Base-by-base conservation (phyloP, 1,140 invertebrate genomes). In the Pygmarrhopalites habei region DNA sequence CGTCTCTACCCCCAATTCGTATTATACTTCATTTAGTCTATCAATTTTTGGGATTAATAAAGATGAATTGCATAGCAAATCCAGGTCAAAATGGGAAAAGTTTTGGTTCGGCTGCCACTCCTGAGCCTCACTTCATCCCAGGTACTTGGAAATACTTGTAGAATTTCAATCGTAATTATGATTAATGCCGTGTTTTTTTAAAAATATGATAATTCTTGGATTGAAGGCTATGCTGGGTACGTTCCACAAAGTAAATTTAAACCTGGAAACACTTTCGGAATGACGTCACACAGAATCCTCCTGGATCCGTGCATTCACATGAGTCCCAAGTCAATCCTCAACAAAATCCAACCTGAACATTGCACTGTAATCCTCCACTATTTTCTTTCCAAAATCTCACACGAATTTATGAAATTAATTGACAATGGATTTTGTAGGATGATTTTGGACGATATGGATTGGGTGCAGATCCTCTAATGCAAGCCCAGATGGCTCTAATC, bases 311-410 rank as follows among this genome's bases (percentile, higher is more conserved):
- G 68, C 39, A 67, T 70, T 47, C 67, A 68, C 44, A 67, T 70
- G 68, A 67, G 65, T 58, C 63, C 62, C 35, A 62, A 65, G 14
- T 63, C 68, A 2, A 57, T 70, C n/a, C 39, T 70, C 32, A 70
- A 58, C 21, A 70, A 67, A 25, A 62, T 65, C 25, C 65, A 70
- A 29, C 65, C 68, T 0, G 68, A 70, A 30, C 55, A 67, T 52
- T 70, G 68, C 53, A 60, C 53, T 28, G 68, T 70, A 69, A 65
- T n/a, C n/a, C n/a, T n/a, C n/a, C n/a, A n/a, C n/a, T n/a, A n/a
- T n/a, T n/a, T n/a, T n/a, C n/a, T n/a, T n/a, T n/a, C n/a, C n/a
- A n/a, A n/a, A n/a, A n/a, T n/a, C n/a, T n/a, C n/a, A n/a, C n/a
- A n/a, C n/a, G n/a, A n/a, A n/a, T n/a, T n/a, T n/a, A n/a, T n/a